phyloP scores from a whole-genome alignment of 1,140 invertebrate genomes.

The Cotesia glomerata region DNA sequence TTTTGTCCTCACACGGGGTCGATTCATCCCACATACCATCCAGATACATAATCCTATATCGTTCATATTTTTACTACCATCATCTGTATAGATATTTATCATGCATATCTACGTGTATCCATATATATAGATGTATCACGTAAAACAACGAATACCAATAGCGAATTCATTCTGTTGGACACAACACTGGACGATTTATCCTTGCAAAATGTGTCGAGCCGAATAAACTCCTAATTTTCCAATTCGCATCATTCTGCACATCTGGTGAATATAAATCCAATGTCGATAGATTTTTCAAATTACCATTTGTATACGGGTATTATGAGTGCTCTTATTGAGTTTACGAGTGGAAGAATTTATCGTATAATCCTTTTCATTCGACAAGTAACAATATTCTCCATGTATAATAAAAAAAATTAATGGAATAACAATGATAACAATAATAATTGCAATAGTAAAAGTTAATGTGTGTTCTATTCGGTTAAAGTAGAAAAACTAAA shows the following conservation, averaged over 20 bases:
- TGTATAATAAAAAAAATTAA: neutral
- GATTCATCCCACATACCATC: constrained; percentile 27
- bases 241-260: constrained; percentile 11
- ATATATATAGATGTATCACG: neutral
- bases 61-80: neutral
- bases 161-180: constrained; percentile 15
- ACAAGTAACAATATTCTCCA: neutral
- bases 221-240: constrained; percentile 33
- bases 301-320: constrained; percentile 1
- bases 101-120: neutral
- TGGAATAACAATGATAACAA: neutral
- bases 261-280: constrained; percentile 26
- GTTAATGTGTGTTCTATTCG: no score
- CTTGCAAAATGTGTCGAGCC: constrained; percentile 17
- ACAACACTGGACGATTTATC: constrained; percentile 22
- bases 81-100: neutral
- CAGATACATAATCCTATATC: constrained; percentile 7
- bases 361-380: neutral
- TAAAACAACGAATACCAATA: constrained; percentile 10
- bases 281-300: constrained; percentile 16
- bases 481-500: neutral
- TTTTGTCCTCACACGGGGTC: constrained; percentile 34
- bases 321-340: neutral
- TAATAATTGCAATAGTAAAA: no score
- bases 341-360: neutral